Evolutionary conservation across 2,888 invertebrate species (phyloP).

Genomic region (Chrysina gloriosa): DNA sequence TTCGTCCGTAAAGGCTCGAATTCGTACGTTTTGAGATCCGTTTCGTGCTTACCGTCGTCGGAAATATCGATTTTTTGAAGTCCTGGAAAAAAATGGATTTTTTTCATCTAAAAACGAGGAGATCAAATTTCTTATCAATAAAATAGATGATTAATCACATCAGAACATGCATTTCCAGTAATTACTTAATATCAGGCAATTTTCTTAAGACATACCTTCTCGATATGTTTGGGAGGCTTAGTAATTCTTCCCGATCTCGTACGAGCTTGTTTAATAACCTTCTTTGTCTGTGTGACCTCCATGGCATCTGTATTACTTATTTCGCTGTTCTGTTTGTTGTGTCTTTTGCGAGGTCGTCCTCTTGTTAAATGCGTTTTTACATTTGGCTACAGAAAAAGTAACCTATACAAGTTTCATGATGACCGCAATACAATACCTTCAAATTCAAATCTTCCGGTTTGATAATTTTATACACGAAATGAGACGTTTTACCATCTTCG

Average conservation of each 20-base stretch:
- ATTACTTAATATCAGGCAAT: background rate
- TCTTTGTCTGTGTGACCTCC: constrained; percentile 38
- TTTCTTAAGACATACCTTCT: constrained; percentile 50
- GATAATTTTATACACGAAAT: constrained; percentile 57
- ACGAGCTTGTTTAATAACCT: constrained; percentile 51
- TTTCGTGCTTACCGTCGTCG: constrained; percentile 45
- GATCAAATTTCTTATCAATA: no score
- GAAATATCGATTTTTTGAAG: constrained; percentile 58
- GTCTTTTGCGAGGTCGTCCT: constrained; percentile 57
- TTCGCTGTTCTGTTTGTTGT: constrained; percentile 43
- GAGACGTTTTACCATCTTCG: constrained; percentile 43
- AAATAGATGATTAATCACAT: no score
- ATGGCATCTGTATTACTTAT: constrained; percentile 34
- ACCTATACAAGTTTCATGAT: background rate
- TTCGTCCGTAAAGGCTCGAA: constrained; percentile 55
- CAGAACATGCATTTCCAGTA: no score
- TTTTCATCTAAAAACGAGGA: no score
- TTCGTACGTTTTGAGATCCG: constrained; percentile 54
- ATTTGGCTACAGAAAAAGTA: constrained; percentile 49
- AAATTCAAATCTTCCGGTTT: constrained; percentile 60
- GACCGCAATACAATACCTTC: constrained; percentile 46
- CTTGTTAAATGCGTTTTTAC: constrained; percentile 47
- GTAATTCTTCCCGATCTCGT: constrained; percentile 61
- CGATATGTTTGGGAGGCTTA: constrained; percentile 59
- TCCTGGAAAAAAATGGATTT: constrained; percentile 51